Base-by-base conservation (phyloP, 2,797 vertebrate species). In the Rhinichthys osculus region DNA sequence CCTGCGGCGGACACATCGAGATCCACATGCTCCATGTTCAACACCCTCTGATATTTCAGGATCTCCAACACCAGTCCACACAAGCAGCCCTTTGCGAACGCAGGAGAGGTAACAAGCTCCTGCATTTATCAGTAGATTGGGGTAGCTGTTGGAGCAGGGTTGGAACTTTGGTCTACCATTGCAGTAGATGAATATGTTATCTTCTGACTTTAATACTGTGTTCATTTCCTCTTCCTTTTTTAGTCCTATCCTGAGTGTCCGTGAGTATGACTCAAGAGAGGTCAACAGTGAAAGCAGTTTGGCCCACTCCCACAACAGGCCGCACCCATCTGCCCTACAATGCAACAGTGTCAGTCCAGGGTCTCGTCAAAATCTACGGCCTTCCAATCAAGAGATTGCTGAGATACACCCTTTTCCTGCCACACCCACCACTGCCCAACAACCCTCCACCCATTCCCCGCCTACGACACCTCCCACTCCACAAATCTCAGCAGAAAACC, bases 41-140 rank as follows among this genome's bases (percentile, higher is more conserved):
- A 94, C 95, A 1, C 93, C 96, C 0, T 95, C 96, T 0, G 96
- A 96, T 88, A 90, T 95, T 88, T 96, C 96, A 3, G 95, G 93
- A 84, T 93, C 95, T 0, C 79, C 95, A 72, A 95, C 95, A 23
- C 95, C 96, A 1, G 94, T 96, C 71, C 95, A 95, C 90, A 95
- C 94, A 87, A 96, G 96, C 92, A 97, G 96, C 81, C 96, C 96
- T 4, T 84, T 96, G 30, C 91, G 92, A 74, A 91, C 93, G 27
- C 93, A 92, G 80, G 95, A 96, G 66, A 96, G 96, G 96, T 96
- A 92, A 57, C 21, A 62, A 35, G 14, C 14, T 59, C n/a, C 4
- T 23, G 23, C 38, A 59, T 71, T 23, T 23, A 62, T 23, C 10
- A 35, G 54, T 59, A 33, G 40, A 74, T 44, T 57, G 19, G 50